A percentile compares a stretch with the other conserved stretches of the same genome.
Evolutionary conservation across 2,797 vertebrate genomes (phyloP).

Genomic region (Meda fulgida): DNA sequence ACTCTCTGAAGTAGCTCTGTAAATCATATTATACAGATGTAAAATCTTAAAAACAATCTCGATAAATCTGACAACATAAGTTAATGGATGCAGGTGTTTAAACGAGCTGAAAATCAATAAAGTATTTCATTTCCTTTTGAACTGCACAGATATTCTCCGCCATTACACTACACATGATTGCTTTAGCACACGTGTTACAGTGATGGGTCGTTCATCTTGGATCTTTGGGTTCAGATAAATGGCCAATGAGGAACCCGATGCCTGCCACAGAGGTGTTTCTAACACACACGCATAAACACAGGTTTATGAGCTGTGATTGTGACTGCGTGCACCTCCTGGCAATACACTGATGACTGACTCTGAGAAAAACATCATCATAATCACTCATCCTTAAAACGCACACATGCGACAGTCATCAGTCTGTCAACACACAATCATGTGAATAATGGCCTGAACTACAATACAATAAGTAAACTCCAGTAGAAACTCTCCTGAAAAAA

Average conservation of each 20-base stretch:
- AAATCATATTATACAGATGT: conserved; percentile 69
- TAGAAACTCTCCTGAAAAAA: background rate
- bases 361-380: conserved; percentile 47
- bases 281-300: conserved; percentile 54
- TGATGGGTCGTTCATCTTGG: conserved; percentile 66
- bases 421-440: background rate
- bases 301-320: conserved; percentile 52
- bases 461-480: background rate
- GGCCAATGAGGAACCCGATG: conserved; percentile 66
- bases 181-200: conserved; percentile 70
- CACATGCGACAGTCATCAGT: background rate
- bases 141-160: conserved; percentile 60
- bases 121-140: conserved; percentile 75
- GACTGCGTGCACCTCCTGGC: background rate
- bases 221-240: conserved; percentile 67
- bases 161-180: conserved; percentile 71
- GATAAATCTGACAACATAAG: conserved; percentile 70
- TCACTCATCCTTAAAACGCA: conserved; percentile 12
- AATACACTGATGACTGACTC: background rate
- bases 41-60: conserved; percentile 67
- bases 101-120: conserved; percentile 65
- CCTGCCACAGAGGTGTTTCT: conserved; percentile 63
- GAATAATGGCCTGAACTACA: background rate
- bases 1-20: conserved; percentile 47
- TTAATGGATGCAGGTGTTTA: conserved; percentile 40